Base-by-base conservation (phyloP, 2,888 invertebrate species). In the Tipula helvola region DNA sequence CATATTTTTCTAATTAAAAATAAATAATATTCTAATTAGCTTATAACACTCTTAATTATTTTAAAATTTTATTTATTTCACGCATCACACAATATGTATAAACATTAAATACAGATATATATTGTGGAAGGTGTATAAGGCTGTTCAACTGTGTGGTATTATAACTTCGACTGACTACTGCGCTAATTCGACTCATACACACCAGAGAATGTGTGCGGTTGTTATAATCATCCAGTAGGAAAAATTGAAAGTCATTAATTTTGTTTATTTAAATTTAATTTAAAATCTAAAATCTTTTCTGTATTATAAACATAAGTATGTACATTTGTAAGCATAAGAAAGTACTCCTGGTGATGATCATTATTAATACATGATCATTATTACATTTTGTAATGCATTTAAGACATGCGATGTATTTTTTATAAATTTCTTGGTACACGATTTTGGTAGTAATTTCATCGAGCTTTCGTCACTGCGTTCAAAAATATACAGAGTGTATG, bases 21-120 rank as follows among this genome's bases (percentile, higher is more conserved):
- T 71, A 71, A 71, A 71, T 71, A 71, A 28, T 71, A 71, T 71
- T 71, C 71, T 71, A 71, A 71, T 71, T 71, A 71, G 71, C 71
- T 71, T 71, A 71, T 71, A 71, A 71, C 71, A 71, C 71, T 71
- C 71, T 71, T 71, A 71, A 71, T 71, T 71, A 71, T 71, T 71
- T 71, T 71, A 71, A 71, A 28, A 71, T 71, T 71, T 71, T 57
- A 57, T 71, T 71, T 71, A 71, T 71, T 71, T 71, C 71, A 71
- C 71, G 71, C 71, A 71, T 71, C 71, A 71, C 18, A 28, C 71
- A 71, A 28, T 71, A 71, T 28, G n/a, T 12, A 28, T 28, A 28
- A 28, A 28, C 28, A 28, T n/a, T n/a, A n/a, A n/a, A n/a, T n/a
- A n/a, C 28, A 28, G 28, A 28, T 47, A 47, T 13, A 47, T n/a